A percentile compares a stretch with the other conserved stretches of the same genome.
These are phyloP conservation scores for Lottia scabra DNA, from an alignment of 2,888 invertebrate species.

Conservation along the genomic window DNA sequence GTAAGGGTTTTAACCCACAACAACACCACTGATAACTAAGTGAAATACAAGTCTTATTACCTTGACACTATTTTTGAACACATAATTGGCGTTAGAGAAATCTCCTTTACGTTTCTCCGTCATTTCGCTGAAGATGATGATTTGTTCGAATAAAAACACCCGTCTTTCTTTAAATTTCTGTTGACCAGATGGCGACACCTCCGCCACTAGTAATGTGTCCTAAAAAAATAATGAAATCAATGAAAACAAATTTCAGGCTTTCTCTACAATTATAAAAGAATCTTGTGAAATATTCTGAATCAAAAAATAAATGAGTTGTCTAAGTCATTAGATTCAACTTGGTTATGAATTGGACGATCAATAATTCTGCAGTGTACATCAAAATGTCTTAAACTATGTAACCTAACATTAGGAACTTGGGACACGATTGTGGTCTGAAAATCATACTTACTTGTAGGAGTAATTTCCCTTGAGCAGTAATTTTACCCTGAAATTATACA, in stretches of 20 bases:
- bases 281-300: no score
- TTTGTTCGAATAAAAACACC: slow-evolving; percentile 98
- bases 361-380: no score
- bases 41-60: slow-evolving; percentile 34
- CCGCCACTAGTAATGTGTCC: slow-evolving; percentile 70
- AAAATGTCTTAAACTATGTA: no score
- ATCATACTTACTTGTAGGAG: slow-evolving; percentile 77
- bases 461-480: slow-evolving; percentile 95
- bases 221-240: slow-evolving; percentile 33
- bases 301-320: no score
- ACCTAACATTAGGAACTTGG: no score
- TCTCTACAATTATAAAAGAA: no score
- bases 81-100: slow-evolving; percentile 92
- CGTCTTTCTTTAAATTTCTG: slow-evolving; percentile 85
- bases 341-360: no score
- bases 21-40: no score
- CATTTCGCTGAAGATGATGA: slow-evolving; percentile 90
- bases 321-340: no score
- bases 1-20: no score
- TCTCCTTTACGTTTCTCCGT: slow-evolving; percentile 86
- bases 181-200: slow-evolving; percentile 67
- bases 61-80: slow-evolving; percentile 96
- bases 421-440: no score
- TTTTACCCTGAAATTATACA: slow-evolving; percentile 82
- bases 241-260: no score